These are phyloP conservation scores for Lasioglossum zephyrum DNA, from an alignment of 2,888 invertebrate genomes.

Conservation along the genomic window DNA sequence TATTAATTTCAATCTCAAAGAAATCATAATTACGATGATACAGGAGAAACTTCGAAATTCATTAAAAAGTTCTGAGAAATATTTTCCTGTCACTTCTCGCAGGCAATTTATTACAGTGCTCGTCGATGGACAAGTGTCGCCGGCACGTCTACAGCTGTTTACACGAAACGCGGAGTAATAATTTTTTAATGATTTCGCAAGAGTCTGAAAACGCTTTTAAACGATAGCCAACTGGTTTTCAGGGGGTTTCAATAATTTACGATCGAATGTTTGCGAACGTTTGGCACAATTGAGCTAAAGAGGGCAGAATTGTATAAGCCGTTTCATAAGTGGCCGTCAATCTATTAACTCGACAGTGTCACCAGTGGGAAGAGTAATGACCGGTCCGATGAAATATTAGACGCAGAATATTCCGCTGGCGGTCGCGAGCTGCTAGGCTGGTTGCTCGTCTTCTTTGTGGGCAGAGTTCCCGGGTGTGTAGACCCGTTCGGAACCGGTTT, in stretches of 20 bases:
- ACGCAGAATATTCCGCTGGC: background rate
- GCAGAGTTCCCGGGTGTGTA: background rate
- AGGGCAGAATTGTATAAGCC: background rate
- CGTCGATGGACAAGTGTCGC: too few relatives aligned
- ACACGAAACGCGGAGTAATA: background rate
- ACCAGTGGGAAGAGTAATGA: slow-evolving; percentile 11
- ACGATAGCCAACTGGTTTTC: background rate
- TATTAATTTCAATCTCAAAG: background rate
- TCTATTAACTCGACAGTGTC: background rate
- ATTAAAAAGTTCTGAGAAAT: background rate
- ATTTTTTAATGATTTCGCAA: background rate
- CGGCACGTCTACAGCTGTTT: background rate
- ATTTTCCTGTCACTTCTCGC: background rate
- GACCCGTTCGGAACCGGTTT: background rate
- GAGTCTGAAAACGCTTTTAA: background rate
- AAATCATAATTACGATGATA: background rate
- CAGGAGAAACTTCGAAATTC: too few relatives aligned
- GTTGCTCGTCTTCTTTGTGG: background rate
- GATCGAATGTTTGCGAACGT: background rate
- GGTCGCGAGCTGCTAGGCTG: background rate
- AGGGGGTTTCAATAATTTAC: background rate
- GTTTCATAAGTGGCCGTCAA: background rate
- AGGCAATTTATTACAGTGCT: too few relatives aligned
- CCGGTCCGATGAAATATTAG: background rate
- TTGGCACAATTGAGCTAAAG: background rate